Conservation (phyloP, 2,888 invertebrate species). For the Monopis laevigella region DNA sequence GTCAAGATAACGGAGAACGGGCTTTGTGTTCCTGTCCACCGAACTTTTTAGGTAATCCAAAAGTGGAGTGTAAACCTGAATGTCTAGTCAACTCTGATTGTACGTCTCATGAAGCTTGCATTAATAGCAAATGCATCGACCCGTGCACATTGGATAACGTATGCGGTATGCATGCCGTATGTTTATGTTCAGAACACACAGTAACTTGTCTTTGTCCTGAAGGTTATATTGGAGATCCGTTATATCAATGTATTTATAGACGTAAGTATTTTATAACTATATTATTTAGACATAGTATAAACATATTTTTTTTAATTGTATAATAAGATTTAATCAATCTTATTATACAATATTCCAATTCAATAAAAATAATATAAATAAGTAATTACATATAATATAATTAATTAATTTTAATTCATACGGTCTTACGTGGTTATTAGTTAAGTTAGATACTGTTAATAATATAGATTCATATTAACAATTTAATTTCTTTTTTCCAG, state of each 20-base stretch:
- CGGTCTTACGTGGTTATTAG: not conserved
- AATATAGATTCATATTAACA: not conserved
- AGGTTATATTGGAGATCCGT: conserved; percentile 83
- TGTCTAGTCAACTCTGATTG: conserved; percentile 88
- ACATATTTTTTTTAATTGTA: not conserved
- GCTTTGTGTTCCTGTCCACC: conserved; percentile 82
- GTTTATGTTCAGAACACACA: conserved; percentile 82
- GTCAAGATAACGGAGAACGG: conserved; percentile 73
- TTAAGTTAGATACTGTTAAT: not conserved
- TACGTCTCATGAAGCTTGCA: conserved; percentile 75
- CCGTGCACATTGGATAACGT: conserved; percentile 75
- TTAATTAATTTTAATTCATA: conserved; percentile 12
- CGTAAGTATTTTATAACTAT: conserved; percentile 37
- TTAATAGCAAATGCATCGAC: conserved; percentile 77
- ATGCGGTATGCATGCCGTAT: conserved; percentile 84
- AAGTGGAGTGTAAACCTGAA: conserved; percentile 79
- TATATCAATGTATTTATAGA: conserved; percentile 74
- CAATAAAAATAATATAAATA: conserved; percentile 3
- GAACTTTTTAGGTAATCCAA: conserved; percentile 82
- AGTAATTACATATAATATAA: conserved; percentile 14
- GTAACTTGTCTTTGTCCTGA: conserved; percentile 83
- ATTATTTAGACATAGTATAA: conserved; percentile 14
- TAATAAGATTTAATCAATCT: not conserved
- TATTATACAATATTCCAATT: conserved; percentile 7
- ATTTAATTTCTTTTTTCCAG: conserved; percentile 33